Conservation (phyloP, 2,797 vertebrate species). For the Paratrypauchen microcephalus region DNA sequence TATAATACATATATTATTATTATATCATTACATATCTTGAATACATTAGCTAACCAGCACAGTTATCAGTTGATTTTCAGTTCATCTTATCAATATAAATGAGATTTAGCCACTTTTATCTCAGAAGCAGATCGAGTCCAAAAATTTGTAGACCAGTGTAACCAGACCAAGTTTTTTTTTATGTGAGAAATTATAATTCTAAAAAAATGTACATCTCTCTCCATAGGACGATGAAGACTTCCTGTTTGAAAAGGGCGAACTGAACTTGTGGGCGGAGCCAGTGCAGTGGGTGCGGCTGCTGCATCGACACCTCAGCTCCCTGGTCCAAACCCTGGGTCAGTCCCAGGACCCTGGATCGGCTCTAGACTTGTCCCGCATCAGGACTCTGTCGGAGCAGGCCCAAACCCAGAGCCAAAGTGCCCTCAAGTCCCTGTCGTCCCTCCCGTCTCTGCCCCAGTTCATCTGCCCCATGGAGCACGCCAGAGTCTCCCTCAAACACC, state of each 20-base stretch:
- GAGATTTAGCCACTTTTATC: no score
- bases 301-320: conserved; percentile 74
- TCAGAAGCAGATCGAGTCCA: no score
- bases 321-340: conserved; percentile 65
- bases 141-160: no score
- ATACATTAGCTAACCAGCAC: no score
- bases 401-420: conserved; percentile 48
- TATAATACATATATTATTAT: no score
- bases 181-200: no score
- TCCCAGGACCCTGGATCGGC: conserved; percentile 17
- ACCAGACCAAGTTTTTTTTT: no score
- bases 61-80: no score
- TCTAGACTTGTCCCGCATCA: conserved; percentile 46
- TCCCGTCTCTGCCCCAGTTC: conserved; percentile 84
- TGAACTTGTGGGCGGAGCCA: conserved; percentile 93
- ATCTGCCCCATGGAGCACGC: conserved; percentile 81
- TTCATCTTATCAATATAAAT: no score
- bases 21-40: no score
- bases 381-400: conserved; percentile 60
- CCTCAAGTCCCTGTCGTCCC: conserved; percentile 63
- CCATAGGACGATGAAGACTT: conserved; percentile 86
- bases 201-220: background rate
- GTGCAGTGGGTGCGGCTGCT: conserved; percentile 82
- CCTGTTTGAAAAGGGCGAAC: conserved; percentile 91
- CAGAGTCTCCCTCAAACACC: conserved; percentile 75